phyloP scores from a whole-genome alignment of 1,140 invertebrate genomes.

The Cherax destructor region DNA sequence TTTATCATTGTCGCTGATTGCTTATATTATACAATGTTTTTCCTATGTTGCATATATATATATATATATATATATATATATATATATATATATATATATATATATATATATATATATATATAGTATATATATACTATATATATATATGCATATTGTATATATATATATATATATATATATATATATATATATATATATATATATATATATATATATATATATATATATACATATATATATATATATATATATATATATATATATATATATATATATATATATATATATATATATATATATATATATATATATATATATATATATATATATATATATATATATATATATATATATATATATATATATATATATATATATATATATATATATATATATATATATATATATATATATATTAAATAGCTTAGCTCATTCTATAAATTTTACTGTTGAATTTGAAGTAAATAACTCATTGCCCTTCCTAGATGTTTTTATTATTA shows the following conservation, averaged over 20 bases:
- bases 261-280: conserved; percentile 46
- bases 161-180: not conserved
- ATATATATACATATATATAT: not conserved
- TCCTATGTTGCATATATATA: too few relatives aligned
- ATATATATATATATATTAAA: conserved; percentile 2
- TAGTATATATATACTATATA: not conserved
- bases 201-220: not conserved
- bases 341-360: conserved; percentile 30
- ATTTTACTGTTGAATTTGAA: too few relatives aligned
- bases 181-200: too few relatives aligned
- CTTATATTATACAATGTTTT: too few relatives aligned
- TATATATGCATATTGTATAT: conserved; percentile 8
- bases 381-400: conserved; percentile 18
- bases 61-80: too few relatives aligned
- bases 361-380: conserved; percentile 9
- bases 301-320: conserved; percentile 26
- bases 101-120: not conserved
- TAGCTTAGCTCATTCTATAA: too few relatives aligned
- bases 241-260: conserved; percentile 14
- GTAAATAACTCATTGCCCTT: too few relatives aligned
- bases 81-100: too few relatives aligned
- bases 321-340: conserved; percentile 28
- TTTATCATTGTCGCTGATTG: too few relatives aligned
- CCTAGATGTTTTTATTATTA: too few relatives aligned
- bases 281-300: conserved; percentile 37